Evolutionary conservation across 2,888 invertebrate genomes (phyloP).

Genomic region (Hypomecis atomaria): DNA sequence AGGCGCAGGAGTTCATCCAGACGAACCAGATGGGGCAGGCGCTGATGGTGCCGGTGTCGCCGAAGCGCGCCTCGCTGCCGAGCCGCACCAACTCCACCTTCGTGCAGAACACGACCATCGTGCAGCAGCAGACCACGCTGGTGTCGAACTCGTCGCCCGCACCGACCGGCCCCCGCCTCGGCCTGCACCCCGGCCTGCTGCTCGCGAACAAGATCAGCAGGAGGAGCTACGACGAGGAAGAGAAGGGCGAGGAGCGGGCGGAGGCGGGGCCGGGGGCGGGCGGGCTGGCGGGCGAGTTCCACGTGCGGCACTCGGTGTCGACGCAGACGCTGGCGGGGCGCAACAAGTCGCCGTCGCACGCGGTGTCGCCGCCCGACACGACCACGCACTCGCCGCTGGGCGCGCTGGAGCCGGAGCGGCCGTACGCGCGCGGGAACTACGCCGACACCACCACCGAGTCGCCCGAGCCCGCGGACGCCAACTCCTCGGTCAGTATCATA

Average conservation of each 20-base stretch:
- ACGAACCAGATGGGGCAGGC: slow-evolving; percentile 89
- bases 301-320: slow-evolving; percentile 88
- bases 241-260: slow-evolving; percentile 14
- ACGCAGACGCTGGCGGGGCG: slow-evolving; percentile 86
- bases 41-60: slow-evolving; percentile 88
- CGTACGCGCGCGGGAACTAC: slow-evolving; percentile 55
- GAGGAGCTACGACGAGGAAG: slow-evolving; percentile 14
- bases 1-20: slow-evolving; percentile 89
- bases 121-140: slow-evolving; percentile 92
- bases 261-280: slow-evolving; percentile 45
- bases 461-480: slow-evolving; percentile 74
- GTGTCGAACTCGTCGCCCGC: slow-evolving; percentile 85
- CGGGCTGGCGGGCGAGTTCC: slow-evolving; percentile 28
- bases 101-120: slow-evolving; percentile 94
- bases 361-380: slow-evolving; percentile 89
- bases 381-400: slow-evolving; percentile 93
- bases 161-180: slow-evolving; percentile 71
- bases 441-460: slow-evolving; percentile 79
- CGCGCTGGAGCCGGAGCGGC: slow-evolving; percentile 67
- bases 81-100: slow-evolving; percentile 88
- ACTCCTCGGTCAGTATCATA: slow-evolving; percentile 67
- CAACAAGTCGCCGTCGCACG: slow-evolving; percentile 58
- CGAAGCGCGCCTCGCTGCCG: slow-evolving; percentile 82
- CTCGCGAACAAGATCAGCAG: slow-evolving; percentile 62
- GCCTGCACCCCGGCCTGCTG: slow-evolving; percentile 86